Evolutionary conservation across 2,888 invertebrate genomes (phyloP).

Genomic region (Mesorhabditis belari): DNA sequence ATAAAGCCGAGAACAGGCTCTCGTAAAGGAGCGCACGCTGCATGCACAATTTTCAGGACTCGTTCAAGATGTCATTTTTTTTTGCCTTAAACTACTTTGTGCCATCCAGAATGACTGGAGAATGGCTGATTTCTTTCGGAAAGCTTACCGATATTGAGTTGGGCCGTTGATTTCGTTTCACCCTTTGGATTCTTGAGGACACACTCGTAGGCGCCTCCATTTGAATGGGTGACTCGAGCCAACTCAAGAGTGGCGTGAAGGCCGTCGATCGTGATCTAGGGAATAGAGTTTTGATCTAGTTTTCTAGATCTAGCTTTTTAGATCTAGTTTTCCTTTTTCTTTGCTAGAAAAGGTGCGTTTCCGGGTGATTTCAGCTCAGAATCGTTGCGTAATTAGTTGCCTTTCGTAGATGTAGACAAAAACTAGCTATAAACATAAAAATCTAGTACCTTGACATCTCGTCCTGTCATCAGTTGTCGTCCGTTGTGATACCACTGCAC

Average conservation of each 20-base stretch:
- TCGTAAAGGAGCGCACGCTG: too few species aligned
- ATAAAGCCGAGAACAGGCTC: too few species aligned
- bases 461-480: constrained; percentile 24
- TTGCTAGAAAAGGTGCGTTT: not conserved
- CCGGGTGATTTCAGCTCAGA: too few species aligned
- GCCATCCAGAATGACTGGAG: too few species aligned
- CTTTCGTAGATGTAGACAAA: too few species aligned
- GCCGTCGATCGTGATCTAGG: constrained; percentile 42
- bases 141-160: constrained; percentile 40
- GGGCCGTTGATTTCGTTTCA: constrained; percentile 46
- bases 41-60: too few species aligned
- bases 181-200: constrained; percentile 45
- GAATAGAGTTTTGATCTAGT: not conserved
- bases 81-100: too few species aligned
- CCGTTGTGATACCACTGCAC: constrained; percentile 51
- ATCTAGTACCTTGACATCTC: constrained; percentile 32
- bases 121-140: too few species aligned
- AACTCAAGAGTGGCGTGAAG: constrained; percentile 45
- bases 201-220: constrained; percentile 47
- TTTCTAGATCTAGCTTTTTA: too few species aligned
- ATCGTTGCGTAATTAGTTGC: too few species aligned
- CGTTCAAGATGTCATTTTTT: too few species aligned
- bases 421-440: too few species aligned
- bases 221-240: constrained; percentile 37
- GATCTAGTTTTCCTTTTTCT: not conserved